phyloP scores from a whole-genome alignment of 2,113 vertebrate species.

The Mobula birostris region DNA sequence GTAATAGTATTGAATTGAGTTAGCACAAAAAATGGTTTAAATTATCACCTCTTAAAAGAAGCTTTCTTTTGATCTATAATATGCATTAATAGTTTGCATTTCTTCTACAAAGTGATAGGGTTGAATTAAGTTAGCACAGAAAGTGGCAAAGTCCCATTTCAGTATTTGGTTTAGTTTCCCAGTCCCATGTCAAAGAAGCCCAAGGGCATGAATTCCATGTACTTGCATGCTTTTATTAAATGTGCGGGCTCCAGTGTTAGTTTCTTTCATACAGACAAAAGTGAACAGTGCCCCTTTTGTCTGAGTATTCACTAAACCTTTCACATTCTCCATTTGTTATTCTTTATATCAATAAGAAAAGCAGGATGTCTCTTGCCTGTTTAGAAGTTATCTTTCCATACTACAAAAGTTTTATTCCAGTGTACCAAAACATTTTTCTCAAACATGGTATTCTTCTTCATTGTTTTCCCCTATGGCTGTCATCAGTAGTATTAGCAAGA shows the following conservation, averaged over 20 bases:
- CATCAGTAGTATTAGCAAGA: not conserved
- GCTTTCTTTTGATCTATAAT: not conserved
- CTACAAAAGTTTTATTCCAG: not conserved
- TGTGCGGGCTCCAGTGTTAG: not conserved
- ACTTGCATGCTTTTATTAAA: not conserved
- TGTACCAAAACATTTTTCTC: not conserved
- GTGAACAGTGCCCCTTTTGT: not conserved
- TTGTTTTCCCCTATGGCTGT: not conserved
- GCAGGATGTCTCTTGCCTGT: not conserved
- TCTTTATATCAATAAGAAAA: not conserved
- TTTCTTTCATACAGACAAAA: not conserved
- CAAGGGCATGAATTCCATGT: constrained; percentile 6
- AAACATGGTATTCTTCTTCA: not conserved
- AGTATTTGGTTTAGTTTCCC: not conserved
- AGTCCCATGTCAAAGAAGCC: not conserved
- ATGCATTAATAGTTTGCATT: no score
- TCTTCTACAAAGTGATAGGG: not conserved
- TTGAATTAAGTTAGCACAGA: not conserved
- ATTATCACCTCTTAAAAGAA: not conserved
- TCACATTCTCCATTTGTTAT: constrained; percentile 25
- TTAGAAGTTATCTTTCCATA: not conserved
- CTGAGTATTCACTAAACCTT: not conserved
- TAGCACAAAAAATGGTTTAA: not conserved
- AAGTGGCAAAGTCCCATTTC: not conserved
- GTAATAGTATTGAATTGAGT: not conserved